Percentiles rank a stretch among this genome's conserved stretches.
Conservation (phyloP, 2,113 vertebrate genomes). For the Fregetta grallaria region DNA sequence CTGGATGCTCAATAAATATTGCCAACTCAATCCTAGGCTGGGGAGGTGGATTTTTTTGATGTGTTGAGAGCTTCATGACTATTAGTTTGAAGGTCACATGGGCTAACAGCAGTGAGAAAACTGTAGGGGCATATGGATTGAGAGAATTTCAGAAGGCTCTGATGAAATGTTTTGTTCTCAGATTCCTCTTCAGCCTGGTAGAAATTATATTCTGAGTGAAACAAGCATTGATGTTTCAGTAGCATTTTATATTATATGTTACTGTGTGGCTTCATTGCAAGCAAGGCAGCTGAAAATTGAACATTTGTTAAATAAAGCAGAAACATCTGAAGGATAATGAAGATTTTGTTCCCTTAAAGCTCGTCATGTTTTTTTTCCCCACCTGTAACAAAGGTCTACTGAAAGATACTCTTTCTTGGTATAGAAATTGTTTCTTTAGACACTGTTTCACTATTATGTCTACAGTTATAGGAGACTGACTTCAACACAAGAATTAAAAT, state of each 20-base stretch:
- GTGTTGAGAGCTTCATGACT: not conserved
- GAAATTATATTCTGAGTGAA: not conserved
- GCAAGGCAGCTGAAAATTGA: not conserved
- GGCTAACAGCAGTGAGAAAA: not conserved
- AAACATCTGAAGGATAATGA: not conserved
- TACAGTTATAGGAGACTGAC: not conserved
- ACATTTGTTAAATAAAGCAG: not conserved
- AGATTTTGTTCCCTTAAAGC: not conserved
- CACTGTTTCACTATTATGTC: not conserved
- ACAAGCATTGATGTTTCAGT: not conserved
- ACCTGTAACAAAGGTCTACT: not conserved
- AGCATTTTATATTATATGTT: not conserved
- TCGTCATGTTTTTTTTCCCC: not conserved
- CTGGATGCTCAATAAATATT: not conserved
- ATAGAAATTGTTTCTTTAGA: not conserved
- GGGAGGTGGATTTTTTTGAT: not conserved
- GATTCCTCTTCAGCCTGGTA: not conserved
- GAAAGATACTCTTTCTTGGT: not conserved
- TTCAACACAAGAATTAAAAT: not conserved
- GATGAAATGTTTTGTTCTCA: not conserved
- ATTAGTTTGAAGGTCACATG: not conserved
- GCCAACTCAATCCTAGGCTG: not conserved
- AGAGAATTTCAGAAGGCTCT: not conserved
- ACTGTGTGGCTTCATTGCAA: not conserved
- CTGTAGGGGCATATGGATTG: not conserved